Evolutionary conservation across 2,113 vertebrate species (phyloP), one percentile per base, ranked within the genome.

Genomic region (Tupaia chinensis): DNA sequence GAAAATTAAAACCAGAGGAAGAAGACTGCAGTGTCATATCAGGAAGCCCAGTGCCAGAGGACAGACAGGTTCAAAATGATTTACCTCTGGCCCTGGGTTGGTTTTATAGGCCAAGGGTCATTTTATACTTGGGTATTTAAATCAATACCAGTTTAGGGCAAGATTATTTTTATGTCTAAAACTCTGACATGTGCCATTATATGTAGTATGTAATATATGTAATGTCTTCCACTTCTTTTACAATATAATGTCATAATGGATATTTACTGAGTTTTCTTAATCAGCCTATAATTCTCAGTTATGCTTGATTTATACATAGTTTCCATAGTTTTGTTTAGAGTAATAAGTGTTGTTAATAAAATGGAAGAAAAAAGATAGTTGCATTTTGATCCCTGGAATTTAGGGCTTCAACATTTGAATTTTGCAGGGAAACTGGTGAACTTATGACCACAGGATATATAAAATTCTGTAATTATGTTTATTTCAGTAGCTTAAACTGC

Each of bases 151-250:
- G 93, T 97, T 97, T 97, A 94, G 93, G 96, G 91, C 96, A 93
- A 97, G 95, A 96, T 87, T 95, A 96, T 98, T 98, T 97, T 97
- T 97, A 96, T 97, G 95, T 96, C 97, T 96, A 96, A 96, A 96
- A 97, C 96, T 89, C 95, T 97, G 95, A 97, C 89, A 93, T 97
- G 97, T 98, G 97, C 97, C 97, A 97, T 98, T 97, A 95, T 96
- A 93, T 97, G 95, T 97, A 98, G 95, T 98, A 90, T 97, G 94
- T 97, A 97, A 97, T 98, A 97, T 97, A 96, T 98, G 97, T 98
- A 97, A 96, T 89, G 97, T 87, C 93, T 97, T 96, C 87, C 77
- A 96, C 20, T 92, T 92, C 95, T 97, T 97, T 98, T 89, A 97
- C 97, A 97, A 97, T 97, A 98, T 97, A 97, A 84, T 91, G 70